Evolutionary conservation across 2,113 vertebrate genomes (phyloP).

Genomic region (Rana temporaria): DNA sequence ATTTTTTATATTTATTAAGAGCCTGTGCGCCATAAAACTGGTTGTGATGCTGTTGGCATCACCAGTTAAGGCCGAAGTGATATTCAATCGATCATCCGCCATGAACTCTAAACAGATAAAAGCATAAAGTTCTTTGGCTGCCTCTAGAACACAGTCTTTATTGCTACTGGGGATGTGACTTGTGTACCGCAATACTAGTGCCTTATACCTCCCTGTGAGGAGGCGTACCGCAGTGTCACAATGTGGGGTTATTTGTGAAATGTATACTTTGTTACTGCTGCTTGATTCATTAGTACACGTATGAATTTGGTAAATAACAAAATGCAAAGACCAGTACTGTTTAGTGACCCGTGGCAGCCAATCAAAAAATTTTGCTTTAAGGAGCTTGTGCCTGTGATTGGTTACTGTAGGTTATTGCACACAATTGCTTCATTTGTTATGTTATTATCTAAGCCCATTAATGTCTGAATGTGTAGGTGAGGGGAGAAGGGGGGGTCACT

Average conservation of each 20-base stretch:
- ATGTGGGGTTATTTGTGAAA: constrained; percentile 7
- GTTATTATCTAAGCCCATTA: background rate
- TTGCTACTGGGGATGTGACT: background rate
- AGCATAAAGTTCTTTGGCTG: background rate
- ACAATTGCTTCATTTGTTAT: no score
- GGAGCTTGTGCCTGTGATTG: no score
- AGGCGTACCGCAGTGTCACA: constrained; percentile 15
- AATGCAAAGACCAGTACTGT: no score
- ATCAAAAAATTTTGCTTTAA: no score
- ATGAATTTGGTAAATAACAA: no score
- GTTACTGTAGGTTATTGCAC: no score
- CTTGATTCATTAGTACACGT: background rate
- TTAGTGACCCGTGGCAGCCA: no score
- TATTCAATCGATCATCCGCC: background rate
- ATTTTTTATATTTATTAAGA: background rate
- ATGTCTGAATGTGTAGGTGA: background rate
- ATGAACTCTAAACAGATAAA: background rate
- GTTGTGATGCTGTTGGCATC: background rate
- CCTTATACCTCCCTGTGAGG: constrained; percentile 14
- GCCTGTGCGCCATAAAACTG: background rate
- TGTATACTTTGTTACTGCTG: constrained; percentile 3
- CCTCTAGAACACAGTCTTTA: constrained; percentile 3
- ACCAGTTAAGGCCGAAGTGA: background rate
- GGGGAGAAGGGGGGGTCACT: background rate
- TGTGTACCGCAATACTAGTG: constrained; percentile 22